A percentile compares a stretch with the other conserved stretches of the same genome.
Conservation (phyloP, 1,140 invertebrate genomes). For the Platorchestia sp. region DNA sequence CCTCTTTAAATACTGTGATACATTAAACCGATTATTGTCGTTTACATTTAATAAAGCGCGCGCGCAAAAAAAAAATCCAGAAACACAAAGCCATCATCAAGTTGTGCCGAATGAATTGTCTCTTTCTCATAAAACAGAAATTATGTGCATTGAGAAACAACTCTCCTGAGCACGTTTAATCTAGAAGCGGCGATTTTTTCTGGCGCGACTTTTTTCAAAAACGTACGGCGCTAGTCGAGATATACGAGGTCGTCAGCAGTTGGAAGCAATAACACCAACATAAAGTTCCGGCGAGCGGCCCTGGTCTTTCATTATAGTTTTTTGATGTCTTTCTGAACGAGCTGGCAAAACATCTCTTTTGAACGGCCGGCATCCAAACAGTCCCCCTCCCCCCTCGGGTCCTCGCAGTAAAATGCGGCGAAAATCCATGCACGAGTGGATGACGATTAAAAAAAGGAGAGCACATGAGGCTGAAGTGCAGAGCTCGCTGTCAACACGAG, state of each 20-base stretch:
- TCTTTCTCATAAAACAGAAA: neutral
- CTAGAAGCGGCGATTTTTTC: conserved; percentile 3
- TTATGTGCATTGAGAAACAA: conserved; percentile 24
- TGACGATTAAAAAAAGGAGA: neutral
- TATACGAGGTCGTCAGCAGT: conserved; percentile 42
- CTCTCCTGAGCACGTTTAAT: conserved; percentile 26
- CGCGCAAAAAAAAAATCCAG: neutral
- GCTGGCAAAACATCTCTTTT: conserved; percentile 50
- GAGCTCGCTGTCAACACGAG: neutral
- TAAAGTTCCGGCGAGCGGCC: conserved; percentile 13
- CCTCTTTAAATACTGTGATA: too few relatives aligned
- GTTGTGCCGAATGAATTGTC: neutral
- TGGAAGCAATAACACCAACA: conserved; percentile 49
- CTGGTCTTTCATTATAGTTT: conserved; percentile 55
- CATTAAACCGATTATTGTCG: too few relatives aligned
- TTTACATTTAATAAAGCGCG: too few relatives aligned
- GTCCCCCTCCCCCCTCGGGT: neutral
- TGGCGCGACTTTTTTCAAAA: neutral
- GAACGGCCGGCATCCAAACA: conserved; percentile 33
- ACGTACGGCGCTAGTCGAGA: neutral
- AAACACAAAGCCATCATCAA: conserved; percentile 9
- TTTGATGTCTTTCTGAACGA: conserved; percentile 52
- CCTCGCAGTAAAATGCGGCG: neutral
- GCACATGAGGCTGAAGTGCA: neutral
- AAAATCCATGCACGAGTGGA: neutral